Percentiles rank a stretch among this genome's conserved stretches.
Evolutionary conservation across 2,888 invertebrate species (phyloP).

Genomic region (Nomada fucata): DNA sequence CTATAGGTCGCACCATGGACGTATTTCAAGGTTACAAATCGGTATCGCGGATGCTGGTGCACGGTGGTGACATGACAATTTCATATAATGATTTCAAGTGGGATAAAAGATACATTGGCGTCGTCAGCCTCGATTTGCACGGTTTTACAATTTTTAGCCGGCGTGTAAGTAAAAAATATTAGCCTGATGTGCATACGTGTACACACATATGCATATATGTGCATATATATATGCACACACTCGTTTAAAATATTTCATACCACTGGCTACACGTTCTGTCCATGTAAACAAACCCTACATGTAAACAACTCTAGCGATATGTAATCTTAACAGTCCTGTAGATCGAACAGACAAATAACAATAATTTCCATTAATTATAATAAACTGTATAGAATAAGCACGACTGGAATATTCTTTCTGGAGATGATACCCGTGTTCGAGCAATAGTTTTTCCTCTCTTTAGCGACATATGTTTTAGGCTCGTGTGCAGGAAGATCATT

Average conservation of each 20-base stretch:
- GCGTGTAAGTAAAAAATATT: slow-evolving; percentile 88
- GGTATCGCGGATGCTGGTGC: slow-evolving; percentile 21
- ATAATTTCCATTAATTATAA: too few species aligned
- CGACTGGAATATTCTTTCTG: too few species aligned
- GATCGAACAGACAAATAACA: too few species aligned
- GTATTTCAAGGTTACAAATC: neutral
- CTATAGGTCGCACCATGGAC: too few species aligned
- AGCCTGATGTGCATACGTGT: neutral
- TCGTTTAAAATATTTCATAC: neutral
- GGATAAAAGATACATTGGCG: slow-evolving; percentile 84
- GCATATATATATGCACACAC: neutral
- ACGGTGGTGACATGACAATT: slow-evolving; percentile 39
- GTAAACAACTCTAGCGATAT: neutral
- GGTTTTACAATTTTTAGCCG: slow-evolving; percentile 93
- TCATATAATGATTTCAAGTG: slow-evolving; percentile 80
- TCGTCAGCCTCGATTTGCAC: slow-evolving; percentile 90
- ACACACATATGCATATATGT: too few species aligned
- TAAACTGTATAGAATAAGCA: too few species aligned
- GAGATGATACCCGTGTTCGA: too few species aligned
- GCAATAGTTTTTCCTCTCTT: too few species aligned
- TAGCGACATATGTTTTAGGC: slow-evolving; percentile 85
- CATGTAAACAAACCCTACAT: slow-evolving; percentile 1
- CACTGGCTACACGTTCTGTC: slow-evolving; percentile 10
- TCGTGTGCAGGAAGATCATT: slow-evolving; percentile 91
- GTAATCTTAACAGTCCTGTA: neutral